These are phyloP conservation scores for Numenius phaeopus DNA, from an alignment of 2,797 vertebrate species.

Conservation along the genomic window DNA sequence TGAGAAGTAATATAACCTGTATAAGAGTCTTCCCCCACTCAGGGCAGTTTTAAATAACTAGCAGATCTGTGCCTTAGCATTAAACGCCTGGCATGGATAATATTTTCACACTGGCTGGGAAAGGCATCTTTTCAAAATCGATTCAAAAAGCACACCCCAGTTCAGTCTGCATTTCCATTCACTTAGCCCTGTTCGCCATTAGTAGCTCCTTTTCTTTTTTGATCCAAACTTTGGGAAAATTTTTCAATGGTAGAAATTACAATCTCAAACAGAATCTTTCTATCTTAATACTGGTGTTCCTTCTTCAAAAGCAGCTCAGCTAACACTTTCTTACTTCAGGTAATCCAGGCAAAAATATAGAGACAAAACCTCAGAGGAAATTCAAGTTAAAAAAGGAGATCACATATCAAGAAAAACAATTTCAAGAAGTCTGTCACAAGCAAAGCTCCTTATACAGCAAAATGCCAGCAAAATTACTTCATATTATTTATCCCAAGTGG, in stretches of 20 bases:
- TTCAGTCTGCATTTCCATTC: background rate
- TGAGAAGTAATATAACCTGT: background rate
- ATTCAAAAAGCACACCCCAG: background rate
- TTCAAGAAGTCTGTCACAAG: background rate
- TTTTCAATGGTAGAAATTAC: background rate
- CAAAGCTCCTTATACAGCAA: background rate
- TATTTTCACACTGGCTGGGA: background rate
- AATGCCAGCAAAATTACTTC: background rate
- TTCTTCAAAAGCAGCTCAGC: background rate
- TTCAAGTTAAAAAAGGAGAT: background rate
- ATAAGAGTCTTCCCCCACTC: background rate
- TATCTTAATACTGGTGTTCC: background rate
- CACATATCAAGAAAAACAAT: background rate
- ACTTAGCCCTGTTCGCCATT: background rate
- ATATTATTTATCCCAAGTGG: background rate
- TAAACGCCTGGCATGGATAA: background rate
- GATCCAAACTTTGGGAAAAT: background rate
- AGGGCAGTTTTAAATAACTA: background rate
- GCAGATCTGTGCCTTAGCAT: background rate
- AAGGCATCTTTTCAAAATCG: background rate
- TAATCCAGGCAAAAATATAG: background rate
- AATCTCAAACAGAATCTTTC: background rate
- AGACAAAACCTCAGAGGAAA: slow-evolving; percentile 12
- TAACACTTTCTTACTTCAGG: background rate
- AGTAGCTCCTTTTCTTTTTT: background rate